These are phyloP conservation scores for Octodon degus DNA, from an alignment of 2,113 vertebrate species.

Conservation along the genomic window DNA sequence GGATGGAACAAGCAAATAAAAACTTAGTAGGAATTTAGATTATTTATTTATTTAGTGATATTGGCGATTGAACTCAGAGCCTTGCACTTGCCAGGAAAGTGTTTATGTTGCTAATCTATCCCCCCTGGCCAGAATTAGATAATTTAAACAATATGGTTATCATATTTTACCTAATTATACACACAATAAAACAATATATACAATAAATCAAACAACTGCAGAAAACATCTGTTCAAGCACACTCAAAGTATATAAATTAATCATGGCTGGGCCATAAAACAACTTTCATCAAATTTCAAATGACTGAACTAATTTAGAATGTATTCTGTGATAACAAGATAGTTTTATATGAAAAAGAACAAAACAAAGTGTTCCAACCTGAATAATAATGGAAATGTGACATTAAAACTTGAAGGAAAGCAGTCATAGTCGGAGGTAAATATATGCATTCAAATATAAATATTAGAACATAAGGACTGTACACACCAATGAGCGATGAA, in stretches of 20 bases:
- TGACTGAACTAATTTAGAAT: neutral
- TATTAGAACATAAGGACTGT: slow-evolving; percentile 19
- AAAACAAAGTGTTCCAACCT: slow-evolving; percentile 2
- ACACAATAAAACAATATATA: neutral
- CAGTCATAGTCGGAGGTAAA: neutral
- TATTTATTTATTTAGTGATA: neutral
- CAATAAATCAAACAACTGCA: neutral
- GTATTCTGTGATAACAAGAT: neutral
- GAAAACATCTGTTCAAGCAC: neutral
- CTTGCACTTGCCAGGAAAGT: too few relatives aligned
- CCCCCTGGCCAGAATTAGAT: neutral
- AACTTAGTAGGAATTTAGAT: neutral
- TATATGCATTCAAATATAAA: neutral
- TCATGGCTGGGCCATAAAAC: neutral
- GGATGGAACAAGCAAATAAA: neutral
- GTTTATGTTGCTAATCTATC: too few relatives aligned
- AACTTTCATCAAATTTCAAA: slow-evolving; percentile 23
- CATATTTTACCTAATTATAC: neutral
- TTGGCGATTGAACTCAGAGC: too few relatives aligned
- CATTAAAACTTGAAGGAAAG: neutral
- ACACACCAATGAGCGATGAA: neutral
- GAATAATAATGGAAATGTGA: neutral
- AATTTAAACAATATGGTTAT: neutral
- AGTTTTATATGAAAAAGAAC: neutral
- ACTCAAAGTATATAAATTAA: neutral